Evolutionary conservation across 2,113 vertebrate genomes (phyloP), one percentile per base, ranked within the genome.

Genomic region (Suncus etruscus): DNA sequence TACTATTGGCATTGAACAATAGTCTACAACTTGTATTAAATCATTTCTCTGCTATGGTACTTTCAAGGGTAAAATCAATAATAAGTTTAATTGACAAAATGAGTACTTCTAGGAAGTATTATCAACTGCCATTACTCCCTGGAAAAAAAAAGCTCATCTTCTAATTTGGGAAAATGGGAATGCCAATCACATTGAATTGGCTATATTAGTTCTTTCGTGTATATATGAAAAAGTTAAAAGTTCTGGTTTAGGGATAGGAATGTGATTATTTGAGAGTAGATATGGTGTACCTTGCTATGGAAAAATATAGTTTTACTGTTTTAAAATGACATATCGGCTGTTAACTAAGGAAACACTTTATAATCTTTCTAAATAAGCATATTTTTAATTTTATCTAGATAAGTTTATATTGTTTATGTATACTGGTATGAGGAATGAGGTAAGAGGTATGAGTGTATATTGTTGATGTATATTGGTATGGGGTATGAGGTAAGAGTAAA

Each of bases 311-410:
- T 39, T 73, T 83, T 85, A 48, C 27, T 86, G 11, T 69, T 94
- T 73, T 75, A 75, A 45, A 93, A 92, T 27, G 54, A 93, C 93
- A 83, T 86, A 54, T 31, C 73, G 31, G 58, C 31, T 80, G 29
- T 82, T 85, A 84, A 47, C 6, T 72, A 61, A 32, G 85, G 81
- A 24, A 27, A 63, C 22, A 61, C 20, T 61, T 22, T 61, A 20
- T 47, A 39, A 39, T 66, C 29, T 58, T 87, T 48, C n/a, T 89
- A 83, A 88, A 83, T 50, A 84, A 74, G 91, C 20, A 47, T 85
- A 68, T 83, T 89, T 91, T 93, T 32, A 45, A 10, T 92, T 78
- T 68, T 63, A 87, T 92, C 61, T 94, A 72, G 16, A 89, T 73
- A 8, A 84, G 31, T 79, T 39, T 70, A 85, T 29, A 81, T 72